These are phyloP conservation scores for Catotricha subobsoleta DNA, from an alignment of 2,888 invertebrate species.

Conservation along the genomic window DNA sequence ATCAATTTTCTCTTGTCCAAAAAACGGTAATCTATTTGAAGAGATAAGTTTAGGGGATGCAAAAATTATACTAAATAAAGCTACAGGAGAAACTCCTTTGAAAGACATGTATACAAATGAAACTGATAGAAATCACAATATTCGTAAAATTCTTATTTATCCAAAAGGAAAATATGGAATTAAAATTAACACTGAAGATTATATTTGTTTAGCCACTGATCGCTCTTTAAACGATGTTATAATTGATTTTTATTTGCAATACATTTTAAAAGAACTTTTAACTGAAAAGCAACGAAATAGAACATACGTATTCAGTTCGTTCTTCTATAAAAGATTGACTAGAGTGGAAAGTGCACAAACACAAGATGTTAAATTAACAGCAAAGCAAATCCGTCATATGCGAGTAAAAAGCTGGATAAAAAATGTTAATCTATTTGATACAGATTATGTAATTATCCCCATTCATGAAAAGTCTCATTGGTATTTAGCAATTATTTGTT, in stretches of 20 bases:
- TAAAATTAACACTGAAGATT: conserved; percentile 85
- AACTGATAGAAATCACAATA: conserved; percentile 19
- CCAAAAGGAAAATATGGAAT: conserved; percentile 77
- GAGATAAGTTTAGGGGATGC: conserved; percentile 61
- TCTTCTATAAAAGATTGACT: conserved; percentile 87
- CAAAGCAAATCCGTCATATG: conserved; percentile 76
- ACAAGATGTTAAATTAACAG: conserved; percentile 44
- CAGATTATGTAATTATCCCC: conserved; percentile 91
- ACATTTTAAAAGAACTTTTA: conserved; percentile 47
- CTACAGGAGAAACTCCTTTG: not conserved
- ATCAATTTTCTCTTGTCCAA: conserved; percentile 38
- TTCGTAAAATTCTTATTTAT: conserved; percentile 57
- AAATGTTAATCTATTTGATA: conserved; percentile 86
- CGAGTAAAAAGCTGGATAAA: conserved; percentile 94
- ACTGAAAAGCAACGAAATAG: conserved; percentile 52
- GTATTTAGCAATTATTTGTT: conserved; percentile 95
- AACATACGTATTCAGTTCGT: conserved; percentile 89
- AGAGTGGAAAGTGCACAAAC: conserved; percentile 51
- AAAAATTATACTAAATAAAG: conserved; percentile 57
- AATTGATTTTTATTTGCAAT: conserved; percentile 91
- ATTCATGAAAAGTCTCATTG: conserved; percentile 97
- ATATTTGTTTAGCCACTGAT: conserved; percentile 75
- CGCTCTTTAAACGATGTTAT: conserved; percentile 95
- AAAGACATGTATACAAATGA: conserved; percentile 5
- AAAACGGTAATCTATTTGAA: conserved; percentile 41